Conservation (phyloP, 2,797 vertebrate genomes). For the Liasis olivaceus region DNA sequence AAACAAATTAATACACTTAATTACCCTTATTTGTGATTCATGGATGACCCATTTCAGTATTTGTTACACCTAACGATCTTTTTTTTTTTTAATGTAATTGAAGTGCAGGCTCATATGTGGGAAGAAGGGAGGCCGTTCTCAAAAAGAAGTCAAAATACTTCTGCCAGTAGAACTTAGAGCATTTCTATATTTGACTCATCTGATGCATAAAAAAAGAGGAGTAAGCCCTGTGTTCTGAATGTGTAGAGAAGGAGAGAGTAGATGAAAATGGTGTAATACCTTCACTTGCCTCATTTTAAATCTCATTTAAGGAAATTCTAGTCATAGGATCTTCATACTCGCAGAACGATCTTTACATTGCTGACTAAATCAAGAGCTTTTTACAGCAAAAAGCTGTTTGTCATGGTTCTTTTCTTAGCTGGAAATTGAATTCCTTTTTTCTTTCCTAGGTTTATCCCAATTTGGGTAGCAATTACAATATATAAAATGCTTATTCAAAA, state of each 20-base stretch:
- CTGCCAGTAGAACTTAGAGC: not conserved
- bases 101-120: not conserved
- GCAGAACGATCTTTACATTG: not conserved
- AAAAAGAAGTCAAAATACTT: not conserved
- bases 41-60: not conserved
- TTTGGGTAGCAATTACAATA: not conserved
- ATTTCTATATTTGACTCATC: rapidly evolving
- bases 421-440: not conserved
- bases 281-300: not conserved
- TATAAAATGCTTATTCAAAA: not conserved
- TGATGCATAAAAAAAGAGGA: not conserved
- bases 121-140: not conserved
- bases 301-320: not conserved
- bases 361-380: not conserved
- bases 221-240: not conserved
- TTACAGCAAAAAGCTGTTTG: not conserved
- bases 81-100: not conserved
- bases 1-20: not conserved
- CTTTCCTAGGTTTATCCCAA: not conserved
- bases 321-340: not conserved
- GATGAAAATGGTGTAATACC: not conserved
- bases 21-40: not conserved
- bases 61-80: not conserved
- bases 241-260: rapidly evolving
- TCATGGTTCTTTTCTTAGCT: not conserved